A percentile compares a stretch with the other conserved stretches of the same genome.
phyloP scores from a whole-genome alignment of 2,113 vertebrate genomes.

The Peromyscus polionotus region DNA sequence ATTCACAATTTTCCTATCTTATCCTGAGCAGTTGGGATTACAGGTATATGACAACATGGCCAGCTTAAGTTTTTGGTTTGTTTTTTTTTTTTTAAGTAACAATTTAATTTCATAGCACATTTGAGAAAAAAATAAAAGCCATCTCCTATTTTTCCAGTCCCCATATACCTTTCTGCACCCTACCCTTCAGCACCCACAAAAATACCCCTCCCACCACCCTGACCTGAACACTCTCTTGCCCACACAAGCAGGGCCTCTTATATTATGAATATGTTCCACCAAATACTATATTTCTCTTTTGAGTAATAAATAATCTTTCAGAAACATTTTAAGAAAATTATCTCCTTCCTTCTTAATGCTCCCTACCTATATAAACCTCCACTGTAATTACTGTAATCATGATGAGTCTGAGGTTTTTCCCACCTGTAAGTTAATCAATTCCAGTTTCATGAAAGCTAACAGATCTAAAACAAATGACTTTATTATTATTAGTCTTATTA shows the following conservation, averaged over 20 bases:
- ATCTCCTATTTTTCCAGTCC: too few relatives aligned
- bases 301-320: constrained; percentile 5
- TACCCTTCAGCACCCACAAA: background rate
- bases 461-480: background rate
- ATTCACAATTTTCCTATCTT: background rate
- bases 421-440: background rate
- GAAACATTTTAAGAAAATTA: constrained; percentile 22
- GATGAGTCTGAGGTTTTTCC: constrained; percentile 18
- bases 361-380: background rate
- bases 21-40: background rate
- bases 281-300: constrained; percentile 20
- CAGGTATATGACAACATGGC: background rate
- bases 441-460: background rate
- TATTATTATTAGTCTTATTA: background rate
- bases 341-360: background rate
- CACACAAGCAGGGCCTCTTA: background rate
- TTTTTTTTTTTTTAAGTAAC: background rate
- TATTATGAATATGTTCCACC: background rate
- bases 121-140: background rate
- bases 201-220: background rate
- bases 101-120: background rate
- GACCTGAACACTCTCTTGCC: too few relatives aligned
- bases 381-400: background rate
- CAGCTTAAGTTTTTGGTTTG: background rate
- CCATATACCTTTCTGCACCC: background rate